Base-by-base conservation (phyloP, 2,888 invertebrate species). In the Sinhomidia bicolor region DNA sequence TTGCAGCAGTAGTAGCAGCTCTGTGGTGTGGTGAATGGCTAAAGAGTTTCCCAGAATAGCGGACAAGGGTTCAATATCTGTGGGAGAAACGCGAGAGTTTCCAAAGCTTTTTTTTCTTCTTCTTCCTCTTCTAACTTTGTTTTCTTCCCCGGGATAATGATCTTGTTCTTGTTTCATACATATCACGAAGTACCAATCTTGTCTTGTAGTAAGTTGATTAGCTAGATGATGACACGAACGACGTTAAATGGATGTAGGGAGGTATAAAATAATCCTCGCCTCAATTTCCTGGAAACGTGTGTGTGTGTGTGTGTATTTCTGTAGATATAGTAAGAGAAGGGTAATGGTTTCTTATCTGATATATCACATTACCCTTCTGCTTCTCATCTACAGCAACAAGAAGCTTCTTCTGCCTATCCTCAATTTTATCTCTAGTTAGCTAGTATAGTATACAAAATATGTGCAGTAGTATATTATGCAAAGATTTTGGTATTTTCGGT, bases 191-290 rank as follows among this genome's bases (percentile, higher is more conserved):
- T 57, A 36, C 68, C 71, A 71, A 83, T 83, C 68, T 83, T 65
- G 78, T 78, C 83, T 57, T 32, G 68, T 71, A 71, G 71, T 83
- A 71, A 83, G 71, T 83, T 83, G 83, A 83, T 83, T 83, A 83
- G 71, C 36, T 57, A n/a, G 57, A 82, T 82, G 83, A 83, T 83
- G 83, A 83, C 68, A 82, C 82, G 82, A 83, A 54, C 65, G 47
- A 82, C 29, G 47, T 60, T 82, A 41, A 62, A 44, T 82, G 44
- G 68, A 47, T 82, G 62, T 68, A 36, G 14, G 36, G 36, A 62
- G 29, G 57, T n/a, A 54, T 78, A 51, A 17, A 41, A 51, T 47
- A 62, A 62, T 62, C 62, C 23, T n/a, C 14, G 71, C 36, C 7
- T 7, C 9, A 32, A 1, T 68, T 68, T 68, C 68, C 68, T 0